Evolutionary conservation across 1,140 invertebrate species (phyloP).

Genomic region (Drosophila sulfurigaster): DNA sequence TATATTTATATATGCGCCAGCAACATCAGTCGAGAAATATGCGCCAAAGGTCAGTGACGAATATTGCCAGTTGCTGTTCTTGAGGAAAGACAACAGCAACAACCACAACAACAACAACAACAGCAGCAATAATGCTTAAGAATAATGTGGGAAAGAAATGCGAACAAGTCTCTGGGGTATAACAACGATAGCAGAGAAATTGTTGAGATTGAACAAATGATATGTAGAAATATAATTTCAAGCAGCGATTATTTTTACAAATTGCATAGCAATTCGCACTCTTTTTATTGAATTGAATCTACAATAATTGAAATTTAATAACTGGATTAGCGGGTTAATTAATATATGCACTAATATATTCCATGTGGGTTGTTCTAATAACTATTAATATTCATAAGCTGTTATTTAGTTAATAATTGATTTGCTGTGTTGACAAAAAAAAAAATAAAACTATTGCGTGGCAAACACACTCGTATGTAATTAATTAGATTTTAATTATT

Average conservation of each 20-base stretch:
- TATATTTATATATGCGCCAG: slow-evolving; percentile 25
- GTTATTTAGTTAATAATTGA: not conserved
- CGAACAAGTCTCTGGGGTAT: slow-evolving; percentile 8
- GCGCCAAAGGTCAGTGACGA: slow-evolving; percentile 69
- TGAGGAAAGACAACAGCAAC: slow-evolving; percentile 1
- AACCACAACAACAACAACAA: too few relatives aligned
- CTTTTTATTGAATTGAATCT: slow-evolving; percentile 3
- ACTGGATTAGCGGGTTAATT: not conserved
- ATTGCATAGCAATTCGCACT: slow-evolving; percentile 8
- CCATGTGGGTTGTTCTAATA: not conserved
- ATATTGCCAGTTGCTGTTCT: not conserved
- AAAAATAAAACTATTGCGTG: not conserved
- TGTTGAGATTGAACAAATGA: slow-evolving; percentile 3
- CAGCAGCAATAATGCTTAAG: slow-evolving; percentile 19
- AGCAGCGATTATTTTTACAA: slow-evolving; percentile 9
- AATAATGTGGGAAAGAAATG: slow-evolving; percentile 35
- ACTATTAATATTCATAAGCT: not conserved
- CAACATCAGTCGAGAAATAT: slow-evolving; percentile 33
- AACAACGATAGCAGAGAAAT: slow-evolving; percentile 1
- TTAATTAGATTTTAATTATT: not conserved
- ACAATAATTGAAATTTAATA: slow-evolving; percentile 1
- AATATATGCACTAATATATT: not conserved
- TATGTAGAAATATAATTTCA: not conserved
- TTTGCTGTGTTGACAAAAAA: not conserved
- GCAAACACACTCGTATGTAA: not conserved